Evolutionary conservation across 2,797 vertebrate species (phyloP).

Genomic region (Carcharodon carcharias): DNA sequence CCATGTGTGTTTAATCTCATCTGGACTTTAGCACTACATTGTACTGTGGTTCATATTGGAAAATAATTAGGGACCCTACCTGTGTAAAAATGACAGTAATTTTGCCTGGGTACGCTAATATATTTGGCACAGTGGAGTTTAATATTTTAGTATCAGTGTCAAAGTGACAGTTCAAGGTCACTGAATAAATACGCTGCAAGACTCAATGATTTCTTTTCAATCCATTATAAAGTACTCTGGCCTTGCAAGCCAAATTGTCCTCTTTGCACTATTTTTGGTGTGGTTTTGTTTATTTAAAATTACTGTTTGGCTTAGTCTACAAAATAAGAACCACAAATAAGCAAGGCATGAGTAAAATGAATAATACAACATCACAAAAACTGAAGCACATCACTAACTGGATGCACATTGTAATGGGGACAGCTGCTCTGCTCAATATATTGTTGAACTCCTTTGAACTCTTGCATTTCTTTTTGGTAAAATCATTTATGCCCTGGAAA

Average conservation of each 20-base stretch:
- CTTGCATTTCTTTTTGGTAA: background rate
- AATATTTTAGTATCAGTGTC: conserved; percentile 49
- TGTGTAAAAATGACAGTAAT: conserved; percentile 21
- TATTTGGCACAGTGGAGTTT: conserved; percentile 42
- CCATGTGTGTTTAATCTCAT: conserved; percentile 37
- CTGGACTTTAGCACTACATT: conserved; percentile 5
- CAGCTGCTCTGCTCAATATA: background rate
- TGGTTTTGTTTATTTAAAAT: background rate
- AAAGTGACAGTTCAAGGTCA: conserved; percentile 57
- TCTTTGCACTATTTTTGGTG: background rate
- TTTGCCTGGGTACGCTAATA: background rate
- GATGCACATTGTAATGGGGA: background rate
- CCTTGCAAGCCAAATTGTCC: background rate
- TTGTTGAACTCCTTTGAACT: background rate
- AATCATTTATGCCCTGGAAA: background rate
- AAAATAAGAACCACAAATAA: background rate
- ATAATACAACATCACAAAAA: background rate
- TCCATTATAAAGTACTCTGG: conserved; percentile 48
- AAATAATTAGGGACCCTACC: conserved; percentile 33
- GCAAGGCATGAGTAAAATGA: background rate
- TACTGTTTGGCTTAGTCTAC: background rate
- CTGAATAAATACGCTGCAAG: conserved; percentile 52
- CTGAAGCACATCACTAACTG: background rate
- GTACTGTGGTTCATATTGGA: background rate
- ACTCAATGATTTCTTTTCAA: conserved; percentile 50